These are phyloP conservation scores for Myripristis murdjan DNA, from an alignment of 2,797 vertebrate genomes.

Conservation along the genomic window DNA sequence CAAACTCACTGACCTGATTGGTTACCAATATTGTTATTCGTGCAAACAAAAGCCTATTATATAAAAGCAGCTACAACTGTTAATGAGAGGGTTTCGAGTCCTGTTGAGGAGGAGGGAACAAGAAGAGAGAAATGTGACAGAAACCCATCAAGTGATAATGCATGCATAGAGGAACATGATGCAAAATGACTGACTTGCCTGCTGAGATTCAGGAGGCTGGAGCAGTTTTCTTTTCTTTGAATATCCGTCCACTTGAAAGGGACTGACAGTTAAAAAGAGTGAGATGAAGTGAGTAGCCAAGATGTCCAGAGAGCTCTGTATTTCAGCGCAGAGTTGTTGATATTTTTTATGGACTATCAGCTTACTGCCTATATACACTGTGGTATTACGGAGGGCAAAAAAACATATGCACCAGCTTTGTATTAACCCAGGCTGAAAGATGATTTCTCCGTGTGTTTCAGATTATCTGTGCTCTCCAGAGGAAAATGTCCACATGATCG, in stretches of 20 bases:
- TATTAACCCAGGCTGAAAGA: not conserved
- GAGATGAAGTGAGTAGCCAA: not conserved
- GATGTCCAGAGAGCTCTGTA: not conserved
- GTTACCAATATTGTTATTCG: not conserved
- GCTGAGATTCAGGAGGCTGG: too few species aligned
- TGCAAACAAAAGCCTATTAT: not conserved
- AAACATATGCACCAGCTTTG: not conserved
- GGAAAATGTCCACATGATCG: slow-evolving; percentile 97
- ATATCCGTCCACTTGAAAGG: too few species aligned
- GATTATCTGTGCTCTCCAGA: slow-evolving; percentile 97
- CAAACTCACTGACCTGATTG: not conserved
- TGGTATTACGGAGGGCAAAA: not conserved
- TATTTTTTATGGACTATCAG: too few species aligned
- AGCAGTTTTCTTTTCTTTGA: too few species aligned
- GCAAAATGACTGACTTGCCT: too few species aligned
- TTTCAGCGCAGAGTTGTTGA: too few species aligned
- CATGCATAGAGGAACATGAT: too few species aligned
- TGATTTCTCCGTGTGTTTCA: slow-evolving; percentile 67
- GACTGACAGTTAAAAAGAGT: too few species aligned
- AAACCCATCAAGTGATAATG: too few species aligned
- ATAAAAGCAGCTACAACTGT: not conserved
- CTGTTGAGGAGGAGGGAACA: too few species aligned
- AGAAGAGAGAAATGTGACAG: too few species aligned
- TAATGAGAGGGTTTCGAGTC: not conserved
- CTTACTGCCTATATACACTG: too few species aligned